A percentile compares a stretch with the other conserved stretches of the same genome.
Conservation (phyloP, 2,113 vertebrate species). For the Onychostoma macrolepis region DNA sequence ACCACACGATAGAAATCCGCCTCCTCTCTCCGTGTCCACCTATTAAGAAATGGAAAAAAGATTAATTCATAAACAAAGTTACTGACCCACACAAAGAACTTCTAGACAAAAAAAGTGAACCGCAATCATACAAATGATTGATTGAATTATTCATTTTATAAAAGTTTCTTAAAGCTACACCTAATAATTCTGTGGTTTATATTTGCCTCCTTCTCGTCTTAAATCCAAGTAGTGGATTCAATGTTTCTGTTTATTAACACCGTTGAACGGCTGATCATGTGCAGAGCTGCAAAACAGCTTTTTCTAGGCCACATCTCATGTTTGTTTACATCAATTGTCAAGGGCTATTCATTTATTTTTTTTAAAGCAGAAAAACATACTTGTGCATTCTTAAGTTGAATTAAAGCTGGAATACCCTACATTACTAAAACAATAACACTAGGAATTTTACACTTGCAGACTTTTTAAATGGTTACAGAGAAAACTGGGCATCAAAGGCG, state of each 20-base stretch:
- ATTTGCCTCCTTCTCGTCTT: not conserved
- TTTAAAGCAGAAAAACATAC: not conserved
- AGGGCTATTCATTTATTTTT: not conserved
- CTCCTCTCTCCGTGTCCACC: constrained; percentile 98
- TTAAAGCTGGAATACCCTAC: not conserved
- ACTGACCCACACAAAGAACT: not conserved
- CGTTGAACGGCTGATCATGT: not conserved
- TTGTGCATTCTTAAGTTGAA: not conserved
- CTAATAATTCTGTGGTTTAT: not conserved
- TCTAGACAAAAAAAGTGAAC: too few species aligned
- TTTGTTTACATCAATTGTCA: not conserved
- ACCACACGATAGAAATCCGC: constrained; percentile 98
- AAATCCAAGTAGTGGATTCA: not conserved
- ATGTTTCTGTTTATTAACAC: not conserved
- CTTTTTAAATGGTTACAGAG: not conserved
- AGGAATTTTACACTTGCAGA: not conserved
- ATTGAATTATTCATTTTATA: not conserved
- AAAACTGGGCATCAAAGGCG: not conserved
- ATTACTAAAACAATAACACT: not conserved
- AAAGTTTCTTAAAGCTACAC: not conserved
- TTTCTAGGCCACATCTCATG: not conserved
- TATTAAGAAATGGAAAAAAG: constrained; percentile 57
- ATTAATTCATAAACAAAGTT: not conserved
- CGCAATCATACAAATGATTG: not conserved
- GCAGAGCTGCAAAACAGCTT: not conserved